Evolutionary conservation across 2,888 invertebrate genomes (phyloP).

Genomic region (Epinotia bilunana): DNA sequence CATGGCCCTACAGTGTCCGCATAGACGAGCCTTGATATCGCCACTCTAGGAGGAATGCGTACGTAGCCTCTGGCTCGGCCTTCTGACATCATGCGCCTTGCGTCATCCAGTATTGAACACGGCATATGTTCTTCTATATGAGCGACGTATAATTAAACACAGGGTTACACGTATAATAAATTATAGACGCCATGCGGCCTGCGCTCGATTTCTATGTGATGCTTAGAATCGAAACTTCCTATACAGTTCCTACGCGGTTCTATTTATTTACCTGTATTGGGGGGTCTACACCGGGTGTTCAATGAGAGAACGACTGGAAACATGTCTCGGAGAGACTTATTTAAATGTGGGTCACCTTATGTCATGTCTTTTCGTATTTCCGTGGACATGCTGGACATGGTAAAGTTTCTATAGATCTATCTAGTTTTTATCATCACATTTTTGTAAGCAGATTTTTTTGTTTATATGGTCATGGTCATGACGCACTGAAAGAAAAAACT

Average conservation of each 20-base stretch:
- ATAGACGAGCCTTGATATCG: slow-evolving; percentile 16
- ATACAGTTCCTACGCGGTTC: neutral
- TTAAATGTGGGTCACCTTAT: neutral
- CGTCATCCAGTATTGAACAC: slow-evolving; percentile 40
- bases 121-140: slow-evolving; percentile 31
- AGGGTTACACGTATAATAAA: slow-evolving; percentile 41
- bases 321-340: neutral
- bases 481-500: too few species aligned
- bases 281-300: neutral
- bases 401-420: too few species aligned
- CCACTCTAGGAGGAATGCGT: slow-evolving; percentile 34
- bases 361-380: too few species aligned
- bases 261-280: neutral
- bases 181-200: slow-evolving; percentile 33
- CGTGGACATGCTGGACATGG: too few species aligned
- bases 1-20: neutral
- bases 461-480: too few species aligned
- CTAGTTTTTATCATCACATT: too few species aligned
- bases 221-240: slow-evolving; percentile 24
- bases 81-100: slow-evolving; percentile 42
- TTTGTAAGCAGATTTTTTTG: too few species aligned
- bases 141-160: slow-evolving; percentile 43
- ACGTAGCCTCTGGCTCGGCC: slow-evolving; percentile 40
- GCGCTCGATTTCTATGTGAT: slow-evolving; percentile 16
- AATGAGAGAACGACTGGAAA: neutral